Base-by-base conservation (phyloP, 2,797 vertebrate genomes). In the Lacerta agilis region DNA sequence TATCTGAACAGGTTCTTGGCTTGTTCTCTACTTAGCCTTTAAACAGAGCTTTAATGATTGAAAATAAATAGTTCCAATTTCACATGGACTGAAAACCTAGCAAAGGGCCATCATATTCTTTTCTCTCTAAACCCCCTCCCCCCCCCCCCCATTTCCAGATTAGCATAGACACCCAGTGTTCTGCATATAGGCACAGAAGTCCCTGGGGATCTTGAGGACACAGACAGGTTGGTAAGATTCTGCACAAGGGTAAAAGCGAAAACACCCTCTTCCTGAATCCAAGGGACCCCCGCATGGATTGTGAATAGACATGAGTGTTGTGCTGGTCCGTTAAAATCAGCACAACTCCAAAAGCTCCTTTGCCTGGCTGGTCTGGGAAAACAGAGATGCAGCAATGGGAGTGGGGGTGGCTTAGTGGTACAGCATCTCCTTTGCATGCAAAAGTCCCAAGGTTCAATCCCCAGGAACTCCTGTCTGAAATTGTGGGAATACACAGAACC, bases 41-140 rank as follows among this genome's bases (percentile, higher is more conserved):
- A 85, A 45, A 71, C 41, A 82, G 81, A 18, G 55, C 61, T n/a
- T 61, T 72, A 41, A 64, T n/a, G 4, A 72, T 36, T 61, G 49
- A 72, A 81, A 66, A 82, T 87, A 66, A 86, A 75, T 45, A 43
- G 41, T 86, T 69, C 36, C 41, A 69, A 33, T 4, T 41, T 80
- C 25, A 33, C 55, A 64, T 25, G 8, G 33, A 61, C 38, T 17
- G 10, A 67, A 81, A 25, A 33, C 25, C 66, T 58, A 10, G n/a
- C n/a, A 29, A 18, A n/a, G 17, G 5, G 8, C 5, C 29, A 71
- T 7, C 41, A 45, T 3, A 55, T 55, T 15, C n/a, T 23, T 43
- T n/a, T 36, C 33, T 18, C 43, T 7, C 41, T 58, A 4, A 8
- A 2, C 17, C 33, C 33, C 33, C 33, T 33, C 33, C 33, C 49